phyloP scores from a whole-genome alignment of 2,113 vertebrate genomes.

The Seriola aureovittata region DNA sequence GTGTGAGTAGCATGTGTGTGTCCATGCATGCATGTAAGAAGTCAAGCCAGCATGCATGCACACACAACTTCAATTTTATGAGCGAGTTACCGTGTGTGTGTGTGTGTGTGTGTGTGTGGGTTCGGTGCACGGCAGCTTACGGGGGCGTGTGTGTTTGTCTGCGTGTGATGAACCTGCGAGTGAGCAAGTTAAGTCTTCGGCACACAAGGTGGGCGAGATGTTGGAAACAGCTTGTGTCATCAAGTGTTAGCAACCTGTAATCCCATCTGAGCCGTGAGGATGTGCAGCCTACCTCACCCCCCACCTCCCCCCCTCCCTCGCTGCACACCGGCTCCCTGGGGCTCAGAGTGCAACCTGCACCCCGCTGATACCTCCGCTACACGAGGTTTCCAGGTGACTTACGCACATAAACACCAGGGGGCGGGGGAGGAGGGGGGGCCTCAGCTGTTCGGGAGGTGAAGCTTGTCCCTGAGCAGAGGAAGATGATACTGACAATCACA shows the following conservation, averaged over 20 bases:
- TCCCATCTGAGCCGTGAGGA: slow-evolving; percentile 77
- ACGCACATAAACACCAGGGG: slow-evolving; percentile 62
- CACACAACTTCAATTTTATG: slow-evolving; percentile 46
- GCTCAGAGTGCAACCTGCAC: slow-evolving; percentile 68
- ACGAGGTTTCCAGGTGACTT: slow-evolving; percentile 77
- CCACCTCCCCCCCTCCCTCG: rapidly evolving
- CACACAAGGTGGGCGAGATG: slow-evolving; percentile 69
- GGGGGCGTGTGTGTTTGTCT: slow-evolving; percentile 15
- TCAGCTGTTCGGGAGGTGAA: slow-evolving; percentile 70
- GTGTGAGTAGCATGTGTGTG: neutral
- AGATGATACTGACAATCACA: slow-evolving; percentile 30
- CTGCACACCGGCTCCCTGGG: slow-evolving; percentile 49
- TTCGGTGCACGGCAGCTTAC: slow-evolving; percentile 15
- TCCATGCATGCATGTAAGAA: neutral
- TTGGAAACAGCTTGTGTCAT: slow-evolving; percentile 79
- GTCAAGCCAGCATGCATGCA: neutral
- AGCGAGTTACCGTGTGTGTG: slow-evolving; percentile 24
- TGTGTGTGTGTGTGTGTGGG: slow-evolving; percentile 29
- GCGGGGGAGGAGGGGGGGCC: slow-evolving; percentile 13
- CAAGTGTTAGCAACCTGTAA: slow-evolving; percentile 80
- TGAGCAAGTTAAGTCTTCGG: slow-evolving; percentile 50
- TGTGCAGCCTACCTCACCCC: neutral
- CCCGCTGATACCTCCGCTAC: slow-evolving; percentile 66
- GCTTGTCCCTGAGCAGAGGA: slow-evolving; percentile 48
- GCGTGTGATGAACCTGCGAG: slow-evolving; percentile 42